A percentile compares a stretch with the other conserved stretches of the same genome.
Conservation (phyloP, 2,113 vertebrate species). For the Oriolus oriolus region DNA sequence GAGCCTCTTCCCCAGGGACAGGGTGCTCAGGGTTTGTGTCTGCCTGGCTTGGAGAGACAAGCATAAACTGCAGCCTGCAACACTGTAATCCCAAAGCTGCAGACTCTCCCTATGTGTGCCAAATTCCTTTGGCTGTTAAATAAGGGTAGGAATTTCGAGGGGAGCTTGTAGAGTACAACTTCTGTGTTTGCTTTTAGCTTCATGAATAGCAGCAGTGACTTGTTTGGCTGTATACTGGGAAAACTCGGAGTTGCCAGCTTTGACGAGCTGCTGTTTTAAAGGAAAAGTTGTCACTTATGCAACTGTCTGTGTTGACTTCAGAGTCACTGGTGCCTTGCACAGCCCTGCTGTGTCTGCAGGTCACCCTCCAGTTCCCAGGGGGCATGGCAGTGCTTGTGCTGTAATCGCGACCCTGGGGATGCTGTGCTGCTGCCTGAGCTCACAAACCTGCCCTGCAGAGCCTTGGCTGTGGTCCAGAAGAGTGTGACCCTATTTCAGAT, state of each 20-base stretch:
- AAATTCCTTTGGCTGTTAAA: conserved; percentile 38
- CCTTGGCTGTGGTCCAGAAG: neutral
- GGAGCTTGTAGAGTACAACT: neutral
- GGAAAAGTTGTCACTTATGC: neutral
- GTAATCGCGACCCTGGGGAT: neutral
- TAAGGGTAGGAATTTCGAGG: neutral
- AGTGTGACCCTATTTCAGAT: neutral
- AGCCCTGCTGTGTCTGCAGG: neutral
- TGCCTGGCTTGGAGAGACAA: neutral
- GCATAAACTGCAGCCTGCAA: neutral
- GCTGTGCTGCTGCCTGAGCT: neutral
- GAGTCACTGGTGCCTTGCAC: neutral
- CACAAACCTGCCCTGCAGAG: neutral
- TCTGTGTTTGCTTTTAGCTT: conserved; percentile 38
- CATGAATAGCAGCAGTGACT: conserved; percentile 7
- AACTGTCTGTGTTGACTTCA: neutral
- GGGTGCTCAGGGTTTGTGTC: neutral
- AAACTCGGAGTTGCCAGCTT: neutral
- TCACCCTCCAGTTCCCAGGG: neutral
- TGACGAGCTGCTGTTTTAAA: neutral
- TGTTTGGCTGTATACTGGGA: neutral
- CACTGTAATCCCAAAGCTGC: conserved; percentile 17
- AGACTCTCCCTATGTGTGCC: neutral
- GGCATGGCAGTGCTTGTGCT: neutral
- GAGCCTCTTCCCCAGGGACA: neutral